Conservation (phyloP, 2,113 vertebrate genomes). For the Dendrocopos noguchii region DNA sequence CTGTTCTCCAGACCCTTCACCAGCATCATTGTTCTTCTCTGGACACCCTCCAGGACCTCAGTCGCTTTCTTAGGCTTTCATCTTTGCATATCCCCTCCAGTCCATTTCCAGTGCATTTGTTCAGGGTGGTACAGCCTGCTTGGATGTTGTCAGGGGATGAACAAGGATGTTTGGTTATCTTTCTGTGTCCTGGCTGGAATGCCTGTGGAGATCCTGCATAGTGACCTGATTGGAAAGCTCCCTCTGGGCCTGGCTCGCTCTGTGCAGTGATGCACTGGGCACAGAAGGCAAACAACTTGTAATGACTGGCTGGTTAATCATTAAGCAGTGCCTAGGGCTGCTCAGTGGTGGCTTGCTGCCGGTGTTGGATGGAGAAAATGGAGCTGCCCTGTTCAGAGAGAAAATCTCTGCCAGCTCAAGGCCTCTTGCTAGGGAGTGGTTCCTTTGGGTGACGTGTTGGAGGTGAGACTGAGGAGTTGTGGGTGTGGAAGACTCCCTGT, state of each 20-base stretch:
- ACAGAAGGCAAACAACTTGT: background rate
- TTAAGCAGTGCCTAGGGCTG: background rate
- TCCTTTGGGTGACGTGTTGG: background rate
- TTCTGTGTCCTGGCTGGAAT: background rate
- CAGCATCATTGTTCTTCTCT: no score
- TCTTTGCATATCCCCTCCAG: background rate
- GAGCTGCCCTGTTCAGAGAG: background rate
- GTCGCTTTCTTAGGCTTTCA: background rate
- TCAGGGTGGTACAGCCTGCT: background rate
- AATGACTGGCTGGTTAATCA: slow-evolving; percentile 20
- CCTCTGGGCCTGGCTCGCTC: background rate
- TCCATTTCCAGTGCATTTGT: background rate
- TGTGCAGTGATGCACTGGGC: background rate
- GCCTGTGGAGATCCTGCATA: background rate
- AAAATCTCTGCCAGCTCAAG: background rate
- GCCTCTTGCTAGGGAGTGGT: background rate
- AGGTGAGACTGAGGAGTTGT: background rate
- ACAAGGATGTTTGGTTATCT: background rate
- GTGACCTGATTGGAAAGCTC: background rate
- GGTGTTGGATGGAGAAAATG: background rate
- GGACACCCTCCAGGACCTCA: no score
- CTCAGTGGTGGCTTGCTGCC: background rate
- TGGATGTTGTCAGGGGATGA: slow-evolving; percentile 28
- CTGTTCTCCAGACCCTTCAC: no score
- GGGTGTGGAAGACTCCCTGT: background rate